Evolutionary conservation across 2,888 invertebrate genomes (phyloP).

Genomic region (Eupithecia insigniata): DNA sequence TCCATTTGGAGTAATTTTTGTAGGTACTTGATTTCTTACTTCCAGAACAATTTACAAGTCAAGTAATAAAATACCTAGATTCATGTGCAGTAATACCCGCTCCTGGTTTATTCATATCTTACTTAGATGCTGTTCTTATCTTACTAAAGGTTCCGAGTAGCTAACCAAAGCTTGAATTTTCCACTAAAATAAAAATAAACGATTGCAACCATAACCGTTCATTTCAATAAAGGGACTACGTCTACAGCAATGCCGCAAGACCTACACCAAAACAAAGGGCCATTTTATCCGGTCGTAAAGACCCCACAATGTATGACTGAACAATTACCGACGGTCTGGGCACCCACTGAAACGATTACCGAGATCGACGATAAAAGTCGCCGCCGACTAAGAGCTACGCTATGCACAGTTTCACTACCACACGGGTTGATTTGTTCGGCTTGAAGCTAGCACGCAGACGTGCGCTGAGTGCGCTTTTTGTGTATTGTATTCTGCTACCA

Average conservation of each 20-base stretch:
- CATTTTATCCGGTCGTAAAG: constrained; percentile 9
- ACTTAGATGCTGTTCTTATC: no score
- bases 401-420: constrained; percentile 4
- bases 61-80: no score
- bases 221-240: not conserved
- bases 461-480: not conserved
- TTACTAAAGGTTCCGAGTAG: not conserved
- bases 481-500: not conserved
- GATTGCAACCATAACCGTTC: not conserved
- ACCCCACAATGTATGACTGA: constrained; percentile 36
- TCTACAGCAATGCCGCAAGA: not conserved
- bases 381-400: not conserved
- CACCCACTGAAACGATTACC: constrained; percentile 26
- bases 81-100: no score
- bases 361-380: not conserved
- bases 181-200: not conserved
- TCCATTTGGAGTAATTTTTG: no score
- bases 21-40: no score
- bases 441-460: not conserved
- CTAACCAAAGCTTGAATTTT: not conserved
- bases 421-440: constrained; percentile 3
- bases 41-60: no score
- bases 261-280: constrained; percentile 3
- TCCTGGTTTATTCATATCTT: no score
- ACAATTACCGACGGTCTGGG: constrained; percentile 38